These are phyloP conservation scores for Microtus richardsoni DNA, from an alignment of 2,113 vertebrate genomes.

Conservation along the genomic window DNA sequence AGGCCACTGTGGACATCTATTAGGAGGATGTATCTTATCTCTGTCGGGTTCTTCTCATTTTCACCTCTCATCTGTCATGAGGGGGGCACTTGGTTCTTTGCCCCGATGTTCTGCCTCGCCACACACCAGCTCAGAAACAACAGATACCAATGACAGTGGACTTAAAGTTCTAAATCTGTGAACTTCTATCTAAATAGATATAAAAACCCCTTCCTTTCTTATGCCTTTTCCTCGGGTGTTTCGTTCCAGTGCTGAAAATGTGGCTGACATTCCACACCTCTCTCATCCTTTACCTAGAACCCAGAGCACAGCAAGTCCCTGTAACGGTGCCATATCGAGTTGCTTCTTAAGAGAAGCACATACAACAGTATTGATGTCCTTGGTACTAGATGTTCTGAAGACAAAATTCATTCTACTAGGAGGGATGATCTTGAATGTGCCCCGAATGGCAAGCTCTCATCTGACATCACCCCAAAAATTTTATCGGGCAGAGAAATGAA, in stretches of 20 bases:
- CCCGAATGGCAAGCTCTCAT: background rate
- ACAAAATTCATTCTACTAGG: background rate
- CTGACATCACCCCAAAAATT: background rate
- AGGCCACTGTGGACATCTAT: background rate
- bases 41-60: background rate
- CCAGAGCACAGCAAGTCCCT: background rate
- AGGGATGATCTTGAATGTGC: background rate
- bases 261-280: background rate
- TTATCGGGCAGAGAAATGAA: background rate
- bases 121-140: too few species aligned
- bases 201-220: background rate
- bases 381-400: slow-evolving; percentile 29
- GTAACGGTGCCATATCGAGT: background rate
- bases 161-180: background rate
- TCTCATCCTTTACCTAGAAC: background rate
- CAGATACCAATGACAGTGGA: background rate
- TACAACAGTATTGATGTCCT: background rate
- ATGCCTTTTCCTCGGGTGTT: background rate
- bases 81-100: background rate
- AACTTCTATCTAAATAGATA: background rate
- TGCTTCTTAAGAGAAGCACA: background rate
- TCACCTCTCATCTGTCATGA: too few species aligned
- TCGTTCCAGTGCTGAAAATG: background rate
- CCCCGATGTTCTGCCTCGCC: background rate
- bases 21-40: background rate